A percentile compares a stretch with the other conserved stretches of the same genome.
Conservation (phyloP, 2,797 vertebrate genomes). For the Hephaestus fuliginosus region DNA sequence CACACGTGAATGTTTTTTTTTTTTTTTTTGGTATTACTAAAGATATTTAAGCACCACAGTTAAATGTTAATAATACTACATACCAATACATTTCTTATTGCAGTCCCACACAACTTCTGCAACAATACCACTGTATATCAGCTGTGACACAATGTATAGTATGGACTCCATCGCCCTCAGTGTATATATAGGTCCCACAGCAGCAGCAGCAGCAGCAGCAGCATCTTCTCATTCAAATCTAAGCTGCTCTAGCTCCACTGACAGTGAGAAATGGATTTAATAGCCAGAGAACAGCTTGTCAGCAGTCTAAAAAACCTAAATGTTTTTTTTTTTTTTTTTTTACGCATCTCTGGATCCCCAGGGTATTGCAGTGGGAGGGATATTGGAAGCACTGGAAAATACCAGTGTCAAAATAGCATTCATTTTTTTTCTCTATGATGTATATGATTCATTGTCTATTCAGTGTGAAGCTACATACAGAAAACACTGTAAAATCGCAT, state of each 20-base stretch:
- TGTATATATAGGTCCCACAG: slow-evolving; percentile 66
- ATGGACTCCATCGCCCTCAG: slow-evolving; percentile 42
- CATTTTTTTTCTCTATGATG: slow-evolving; percentile 32
- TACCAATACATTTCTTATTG: slow-evolving; percentile 6
- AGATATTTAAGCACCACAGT: neutral
- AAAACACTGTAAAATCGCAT: slow-evolving; percentile 5
- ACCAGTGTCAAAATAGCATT: slow-evolving; percentile 65
- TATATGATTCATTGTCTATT: slow-evolving; percentile 57
- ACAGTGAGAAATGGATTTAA: slow-evolving; percentile 87
- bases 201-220: slow-evolving; percentile 51
- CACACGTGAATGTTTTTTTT: neutral
- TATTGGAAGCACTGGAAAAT: slow-evolving; percentile 71
- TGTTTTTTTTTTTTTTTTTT: slow-evolving; percentile 57
- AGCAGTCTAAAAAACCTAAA: slow-evolving; percentile 81
- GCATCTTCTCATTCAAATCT: slow-evolving; percentile 79
- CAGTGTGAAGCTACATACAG: slow-evolving; percentile 23
- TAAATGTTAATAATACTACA: neutral
- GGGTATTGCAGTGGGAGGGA: slow-evolving; percentile 63
- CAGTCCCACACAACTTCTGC: neutral
- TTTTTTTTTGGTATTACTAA: neutral
- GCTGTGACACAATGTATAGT: slow-evolving; percentile 47
- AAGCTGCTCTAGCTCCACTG: slow-evolving; percentile 72
- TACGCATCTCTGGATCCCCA: slow-evolving; percentile 68
- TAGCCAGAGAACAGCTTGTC: slow-evolving; percentile 85
- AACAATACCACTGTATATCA: slow-evolving; percentile 37